These are phyloP conservation scores for Sylvilagus bachmani DNA, from an alignment of 2,113 vertebrate species.

Conservation along the genomic window DNA sequence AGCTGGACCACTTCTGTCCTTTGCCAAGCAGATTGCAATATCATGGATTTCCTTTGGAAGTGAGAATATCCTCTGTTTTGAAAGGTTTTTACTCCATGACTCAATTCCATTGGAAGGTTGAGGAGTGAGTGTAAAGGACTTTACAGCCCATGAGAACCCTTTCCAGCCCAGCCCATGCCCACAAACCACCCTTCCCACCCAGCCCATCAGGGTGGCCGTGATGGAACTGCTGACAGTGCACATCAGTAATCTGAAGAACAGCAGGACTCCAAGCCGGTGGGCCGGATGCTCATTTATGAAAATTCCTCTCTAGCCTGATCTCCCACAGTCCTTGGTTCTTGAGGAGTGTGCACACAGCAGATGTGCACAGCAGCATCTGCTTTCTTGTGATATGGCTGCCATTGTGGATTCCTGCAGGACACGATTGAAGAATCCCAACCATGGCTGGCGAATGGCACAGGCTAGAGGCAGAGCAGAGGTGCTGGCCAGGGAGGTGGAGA, in stretches of 20 bases:
- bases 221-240: background rate
- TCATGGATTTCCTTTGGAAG: background rate
- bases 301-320: constrained; percentile 47
- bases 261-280: background rate
- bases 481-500: background rate
- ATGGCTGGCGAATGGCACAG: background rate
- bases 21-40: constrained; percentile 44
- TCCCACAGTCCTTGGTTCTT: background rate
- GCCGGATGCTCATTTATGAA: constrained; percentile 37
- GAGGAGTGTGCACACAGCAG: background rate
- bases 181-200: background rate
- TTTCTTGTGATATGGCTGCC: constrained; percentile 42
- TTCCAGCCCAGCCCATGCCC: background rate
- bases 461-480: background rate
- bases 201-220: background rate
- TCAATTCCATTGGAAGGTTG: constrained; percentile 8
- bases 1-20: background rate
- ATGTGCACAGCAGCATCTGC: constrained; percentile 18
- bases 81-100: background rate
- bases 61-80: background rate
- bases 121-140: background rate
- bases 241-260: constrained; percentile 1
- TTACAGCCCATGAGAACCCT: background rate
- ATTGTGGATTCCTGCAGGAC: background rate
- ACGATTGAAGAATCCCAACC: background rate